Conservation (phyloP, 2,888 invertebrate species). For the Agrilus biguttatus region DNA sequence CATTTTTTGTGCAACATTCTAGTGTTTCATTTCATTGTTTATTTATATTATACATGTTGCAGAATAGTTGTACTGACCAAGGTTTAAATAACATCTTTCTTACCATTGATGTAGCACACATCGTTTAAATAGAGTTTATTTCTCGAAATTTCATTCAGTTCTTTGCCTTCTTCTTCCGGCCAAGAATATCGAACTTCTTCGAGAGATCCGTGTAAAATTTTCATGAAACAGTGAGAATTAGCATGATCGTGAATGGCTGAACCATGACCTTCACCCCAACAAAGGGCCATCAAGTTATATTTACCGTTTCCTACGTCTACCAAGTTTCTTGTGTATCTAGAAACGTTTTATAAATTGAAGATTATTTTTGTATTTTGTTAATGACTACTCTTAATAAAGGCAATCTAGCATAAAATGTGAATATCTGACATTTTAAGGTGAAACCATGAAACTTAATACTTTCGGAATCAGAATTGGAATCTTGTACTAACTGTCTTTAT, state of each 20-base stretch:
- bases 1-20: too few relatives aligned
- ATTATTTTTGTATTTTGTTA: too few relatives aligned
- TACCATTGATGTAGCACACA: conserved; percentile 93
- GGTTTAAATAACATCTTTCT: conserved; percentile 10
- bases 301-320: conserved; percentile 94
- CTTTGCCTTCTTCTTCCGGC: conserved; percentile 41
- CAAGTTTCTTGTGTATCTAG: conserved; percentile 87
- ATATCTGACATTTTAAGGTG: too few relatives aligned
- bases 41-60: too few relatives aligned
- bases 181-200: conserved; percentile 74
- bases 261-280: conserved; percentile 94
- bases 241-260: conserved; percentile 95
- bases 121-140: conserved; percentile 55
- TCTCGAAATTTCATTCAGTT: conserved; percentile 40
- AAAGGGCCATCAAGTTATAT: conserved; percentile 94
- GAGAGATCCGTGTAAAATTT: conserved; percentile 70
- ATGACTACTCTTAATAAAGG: too few relatives aligned
- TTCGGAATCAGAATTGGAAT: too few relatives aligned
- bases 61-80: too few relatives aligned
- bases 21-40: too few relatives aligned
- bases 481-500: too few relatives aligned
- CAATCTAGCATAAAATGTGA: too few relatives aligned
- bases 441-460: too few relatives aligned
- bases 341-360: conserved; percentile 9
- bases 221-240: conserved; percentile 96